Evolutionary conservation across 2,888 invertebrate species (phyloP).

Genomic region (Ectemnius cavifrons): DNA sequence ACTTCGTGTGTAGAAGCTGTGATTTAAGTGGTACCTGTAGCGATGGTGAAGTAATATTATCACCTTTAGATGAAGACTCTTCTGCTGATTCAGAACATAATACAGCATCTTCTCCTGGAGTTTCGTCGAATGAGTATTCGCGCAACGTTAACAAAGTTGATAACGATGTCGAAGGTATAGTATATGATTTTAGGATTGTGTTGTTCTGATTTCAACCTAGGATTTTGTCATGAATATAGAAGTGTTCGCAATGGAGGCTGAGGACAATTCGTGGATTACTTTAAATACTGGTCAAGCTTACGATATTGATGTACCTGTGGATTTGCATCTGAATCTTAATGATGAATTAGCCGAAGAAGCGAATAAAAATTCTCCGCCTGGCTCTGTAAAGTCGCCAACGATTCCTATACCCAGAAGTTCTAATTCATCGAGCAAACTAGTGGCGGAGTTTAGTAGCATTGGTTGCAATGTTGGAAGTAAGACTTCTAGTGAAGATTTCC

Average conservation of each 20-base stretch:
- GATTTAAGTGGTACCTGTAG: slow-evolving; percentile 70
- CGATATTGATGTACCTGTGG: slow-evolving; percentile 71
- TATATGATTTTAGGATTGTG: too few species aligned
- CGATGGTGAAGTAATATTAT: slow-evolving; percentile 74
- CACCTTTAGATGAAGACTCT: slow-evolving; percentile 80
- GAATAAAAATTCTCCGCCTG: slow-evolving; percentile 65
- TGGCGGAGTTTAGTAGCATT: slow-evolving; percentile 80
- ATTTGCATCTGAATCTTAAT: slow-evolving; percentile 78
- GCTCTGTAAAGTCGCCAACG: slow-evolving; percentile 82
- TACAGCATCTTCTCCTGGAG: slow-evolving; percentile 60
- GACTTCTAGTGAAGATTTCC: slow-evolving; percentile 75
- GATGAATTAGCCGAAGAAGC: slow-evolving; percentile 79
- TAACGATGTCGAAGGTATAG: slow-evolving; percentile 76
- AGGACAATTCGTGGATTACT: slow-evolving; percentile 79
- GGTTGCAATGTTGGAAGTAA: slow-evolving; percentile 84
- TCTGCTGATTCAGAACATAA: slow-evolving; percentile 79
- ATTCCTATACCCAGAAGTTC: slow-evolving; percentile 83
- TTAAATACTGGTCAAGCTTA: slow-evolving; percentile 77
- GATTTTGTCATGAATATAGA: slow-evolving; percentile 70
- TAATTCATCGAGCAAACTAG: slow-evolving; percentile 79
- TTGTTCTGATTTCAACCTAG: too few species aligned
- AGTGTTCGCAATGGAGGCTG: slow-evolving; percentile 87
- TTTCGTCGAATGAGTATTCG: slow-evolving; percentile 53
- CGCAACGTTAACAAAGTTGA: slow-evolving; percentile 57
- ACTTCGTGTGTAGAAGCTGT: slow-evolving; percentile 63